phyloP scores from a whole-genome alignment of 2,797 vertebrate genomes.

The Staurois parvus region DNA sequence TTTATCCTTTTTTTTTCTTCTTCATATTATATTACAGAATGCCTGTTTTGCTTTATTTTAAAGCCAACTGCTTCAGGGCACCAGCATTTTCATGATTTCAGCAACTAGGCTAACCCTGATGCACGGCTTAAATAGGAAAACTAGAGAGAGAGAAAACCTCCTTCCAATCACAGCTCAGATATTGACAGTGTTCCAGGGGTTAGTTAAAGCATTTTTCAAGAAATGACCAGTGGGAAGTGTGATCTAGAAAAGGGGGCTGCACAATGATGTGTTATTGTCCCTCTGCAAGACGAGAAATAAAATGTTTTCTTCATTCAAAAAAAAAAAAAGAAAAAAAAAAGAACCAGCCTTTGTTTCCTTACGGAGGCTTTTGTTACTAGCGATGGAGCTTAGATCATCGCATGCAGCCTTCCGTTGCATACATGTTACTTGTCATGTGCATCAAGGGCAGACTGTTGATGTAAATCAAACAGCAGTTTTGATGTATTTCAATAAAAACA shows the following conservation, averaged over 20 bases:
- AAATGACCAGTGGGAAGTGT: constrained; percentile 48
- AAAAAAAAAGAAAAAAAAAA: neutral
- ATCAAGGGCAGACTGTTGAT: no score
- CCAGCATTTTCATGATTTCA: constrained; percentile 58
- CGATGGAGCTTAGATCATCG: neutral
- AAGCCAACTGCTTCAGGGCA: constrained; percentile 53
- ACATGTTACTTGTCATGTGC: constrained; percentile 10
- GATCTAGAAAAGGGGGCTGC: constrained; percentile 13
- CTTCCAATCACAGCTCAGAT: constrained; percentile 58
- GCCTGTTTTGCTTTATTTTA: constrained; percentile 52
- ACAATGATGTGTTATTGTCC: constrained; percentile 1
- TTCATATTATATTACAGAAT: constrained; percentile 55
- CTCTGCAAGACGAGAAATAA: constrained; percentile 13
- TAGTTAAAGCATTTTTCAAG: constrained; percentile 53
- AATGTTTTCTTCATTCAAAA: constrained; percentile 12
- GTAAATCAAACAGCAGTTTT: no score
- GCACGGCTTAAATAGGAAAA: constrained; percentile 53
- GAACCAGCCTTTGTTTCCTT: constrained; percentile 1
- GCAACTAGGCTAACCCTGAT: constrained; percentile 53
- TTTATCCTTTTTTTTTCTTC: constrained; percentile 58
- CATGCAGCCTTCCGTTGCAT: constrained; percentile 2
- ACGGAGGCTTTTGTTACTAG: neutral
- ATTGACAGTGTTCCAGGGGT: constrained; percentile 42
- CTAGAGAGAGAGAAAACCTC: constrained; percentile 23
- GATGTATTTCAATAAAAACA: no score